phyloP scores from a whole-genome alignment of 2,797 vertebrate genomes.

The Tinamus major region DNA sequence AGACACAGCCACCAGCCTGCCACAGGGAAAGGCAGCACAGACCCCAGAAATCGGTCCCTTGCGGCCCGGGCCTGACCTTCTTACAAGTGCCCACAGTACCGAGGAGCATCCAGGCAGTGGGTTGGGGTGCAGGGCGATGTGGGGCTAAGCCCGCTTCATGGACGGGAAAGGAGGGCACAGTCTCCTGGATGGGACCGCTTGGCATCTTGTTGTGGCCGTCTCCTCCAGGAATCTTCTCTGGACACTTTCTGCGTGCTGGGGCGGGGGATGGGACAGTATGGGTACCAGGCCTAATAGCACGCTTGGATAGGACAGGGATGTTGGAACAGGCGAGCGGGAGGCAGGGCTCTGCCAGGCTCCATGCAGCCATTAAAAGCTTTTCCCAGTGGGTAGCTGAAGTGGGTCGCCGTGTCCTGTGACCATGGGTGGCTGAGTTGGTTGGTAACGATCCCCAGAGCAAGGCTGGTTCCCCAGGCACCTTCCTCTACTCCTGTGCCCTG shows the following conservation, averaged over 20 bases:
- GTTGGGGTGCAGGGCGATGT: too few relatives aligned
- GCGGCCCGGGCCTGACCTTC: neutral
- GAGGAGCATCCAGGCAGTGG: neutral
- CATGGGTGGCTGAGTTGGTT: neutral
- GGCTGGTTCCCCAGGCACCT: neutral
- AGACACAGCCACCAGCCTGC: neutral
- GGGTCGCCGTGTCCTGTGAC: rapidly evolving
- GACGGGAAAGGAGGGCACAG: too few relatives aligned
- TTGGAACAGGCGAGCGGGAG: rapidly evolving
- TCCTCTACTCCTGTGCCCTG: neutral
- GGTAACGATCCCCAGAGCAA: neutral
- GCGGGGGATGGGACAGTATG: too few relatives aligned
- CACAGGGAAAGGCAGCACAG: neutral
- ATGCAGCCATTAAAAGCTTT: slow-evolving; percentile 12
- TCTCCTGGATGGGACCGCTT: too few relatives aligned
- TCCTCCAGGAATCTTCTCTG: neutral
- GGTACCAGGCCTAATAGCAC: neutral
- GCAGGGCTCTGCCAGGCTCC: neutral
- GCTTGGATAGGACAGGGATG: neutral
- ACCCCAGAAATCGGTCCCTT: neutral
- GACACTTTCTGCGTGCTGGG: rapidly evolving
- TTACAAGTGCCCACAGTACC: neutral
- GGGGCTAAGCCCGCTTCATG: too few relatives aligned
- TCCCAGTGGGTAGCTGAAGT: neutral
- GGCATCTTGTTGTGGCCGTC: rapidly evolving